These are phyloP conservation scores for Valencia hispanica DNA, from an alignment of 2,797 vertebrate genomes.

Conservation along the genomic window DNA sequence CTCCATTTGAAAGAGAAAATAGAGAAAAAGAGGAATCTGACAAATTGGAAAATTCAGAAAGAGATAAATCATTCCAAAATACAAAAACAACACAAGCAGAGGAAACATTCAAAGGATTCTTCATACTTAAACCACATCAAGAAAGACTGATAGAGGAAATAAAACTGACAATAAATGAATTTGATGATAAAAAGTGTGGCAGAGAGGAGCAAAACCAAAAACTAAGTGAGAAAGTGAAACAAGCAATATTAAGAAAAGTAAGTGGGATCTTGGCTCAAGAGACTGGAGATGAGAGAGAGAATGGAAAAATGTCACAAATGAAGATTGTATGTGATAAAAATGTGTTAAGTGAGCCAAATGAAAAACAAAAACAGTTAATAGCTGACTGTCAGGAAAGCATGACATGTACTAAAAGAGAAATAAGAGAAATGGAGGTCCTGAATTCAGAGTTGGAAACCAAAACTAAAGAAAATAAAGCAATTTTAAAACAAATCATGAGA, in stretches of 20 bases:
- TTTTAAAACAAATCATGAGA: conserved; percentile 51
- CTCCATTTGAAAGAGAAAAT: background rate
- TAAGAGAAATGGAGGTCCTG: conserved; percentile 67
- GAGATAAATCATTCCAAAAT: background rate
- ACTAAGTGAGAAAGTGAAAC: conserved; percentile 32
- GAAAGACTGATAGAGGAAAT: conserved; percentile 14
- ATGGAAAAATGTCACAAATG: conserved; percentile 36
- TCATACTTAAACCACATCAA: conserved; percentile 21
- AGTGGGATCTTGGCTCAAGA: conserved; percentile 37
- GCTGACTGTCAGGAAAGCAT: conserved; percentile 52
- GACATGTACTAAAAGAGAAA: conserved; percentile 53
- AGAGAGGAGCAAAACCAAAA: conserved; percentile 7
- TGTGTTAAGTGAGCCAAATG: conserved; percentile 33
- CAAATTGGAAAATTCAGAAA: background rate
- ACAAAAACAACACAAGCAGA: conserved; percentile 15
- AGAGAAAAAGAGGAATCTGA: background rate
- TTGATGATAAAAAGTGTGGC: conserved; percentile 26
- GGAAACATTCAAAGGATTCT: conserved; percentile 4
- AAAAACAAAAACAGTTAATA: conserved; percentile 39
- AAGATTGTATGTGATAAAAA: conserved; percentile 40
- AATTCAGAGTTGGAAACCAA: conserved; percentile 65
- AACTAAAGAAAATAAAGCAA: conserved; percentile 54
- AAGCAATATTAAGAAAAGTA: conserved; percentile 32
- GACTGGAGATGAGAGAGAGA: conserved; percentile 38
- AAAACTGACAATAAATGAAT: background rate